Conservation (phyloP, 2,113 vertebrate species). For the Antechinus stuartii region DNA sequence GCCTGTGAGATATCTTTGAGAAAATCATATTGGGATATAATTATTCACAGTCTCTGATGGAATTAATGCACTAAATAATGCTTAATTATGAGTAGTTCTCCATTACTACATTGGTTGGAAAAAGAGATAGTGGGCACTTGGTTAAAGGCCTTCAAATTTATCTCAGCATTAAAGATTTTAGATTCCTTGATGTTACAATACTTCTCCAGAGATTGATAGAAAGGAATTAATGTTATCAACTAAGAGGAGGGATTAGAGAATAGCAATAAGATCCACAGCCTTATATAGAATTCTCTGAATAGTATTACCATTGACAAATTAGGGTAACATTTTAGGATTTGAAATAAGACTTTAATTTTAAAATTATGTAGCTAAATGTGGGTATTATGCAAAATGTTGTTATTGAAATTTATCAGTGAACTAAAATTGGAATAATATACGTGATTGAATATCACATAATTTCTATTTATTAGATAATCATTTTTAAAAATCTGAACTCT, state of each 20-base stretch:
- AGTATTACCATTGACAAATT: neutral
- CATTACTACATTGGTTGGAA: constrained; percentile 43
- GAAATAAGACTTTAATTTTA: neutral
- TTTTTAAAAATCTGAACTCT: neutral
- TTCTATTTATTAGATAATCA: neutral
- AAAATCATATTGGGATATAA: constrained; percentile 82
- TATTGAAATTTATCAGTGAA: neutral
- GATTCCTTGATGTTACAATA: constrained; percentile 17
- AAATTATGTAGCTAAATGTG: neutral
- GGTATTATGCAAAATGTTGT: neutral
- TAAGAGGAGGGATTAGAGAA: neutral
- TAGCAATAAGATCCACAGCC: neutral
- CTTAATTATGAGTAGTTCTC: constrained; percentile 67
- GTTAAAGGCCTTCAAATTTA: neutral
- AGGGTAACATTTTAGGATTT: neutral
- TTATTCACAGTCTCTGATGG: constrained; percentile 71
- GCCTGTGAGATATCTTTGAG: constrained; percentile 79
- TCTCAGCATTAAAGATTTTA: constrained; percentile 13
- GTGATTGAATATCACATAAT: neutral
- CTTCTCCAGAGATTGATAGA: constrained; percentile 9
- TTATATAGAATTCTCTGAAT: neutral
- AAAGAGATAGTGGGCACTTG: constrained; percentile 44
- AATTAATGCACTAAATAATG: constrained; percentile 79
- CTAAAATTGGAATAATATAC: neutral
- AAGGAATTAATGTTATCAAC: neutral